Conservation (phyloP, 2,113 vertebrate species). For the Tylochromis polylepis region DNA sequence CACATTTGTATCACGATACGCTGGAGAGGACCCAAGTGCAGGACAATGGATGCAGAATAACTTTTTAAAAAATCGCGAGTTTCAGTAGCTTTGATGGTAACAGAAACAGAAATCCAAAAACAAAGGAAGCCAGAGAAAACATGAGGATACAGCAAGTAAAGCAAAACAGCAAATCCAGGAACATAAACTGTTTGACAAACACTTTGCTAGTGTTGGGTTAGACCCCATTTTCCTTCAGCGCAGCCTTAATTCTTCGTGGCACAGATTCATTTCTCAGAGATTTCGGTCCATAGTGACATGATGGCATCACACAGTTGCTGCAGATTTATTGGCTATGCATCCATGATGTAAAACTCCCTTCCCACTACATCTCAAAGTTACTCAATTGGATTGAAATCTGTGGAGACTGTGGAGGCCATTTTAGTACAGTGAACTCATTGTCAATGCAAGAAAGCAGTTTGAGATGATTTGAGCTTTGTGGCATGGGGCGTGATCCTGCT, state of each 20-base stretch:
- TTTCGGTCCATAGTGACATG: not conserved
- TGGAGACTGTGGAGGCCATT: not conserved
- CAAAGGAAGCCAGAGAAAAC: not conserved
- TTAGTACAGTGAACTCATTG: not conserved
- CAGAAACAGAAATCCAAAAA: not conserved
- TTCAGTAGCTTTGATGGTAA: not conserved
- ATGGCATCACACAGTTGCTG: not conserved
- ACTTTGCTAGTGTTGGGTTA: not conserved
- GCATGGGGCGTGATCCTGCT: not conserved
- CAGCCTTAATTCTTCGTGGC: not conserved
- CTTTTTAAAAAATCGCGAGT: not conserved
- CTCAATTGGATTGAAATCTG: not conserved
- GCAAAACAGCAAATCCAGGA: not conserved
- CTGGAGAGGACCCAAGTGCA: not conserved
- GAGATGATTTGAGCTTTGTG: not conserved
- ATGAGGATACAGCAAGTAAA: not conserved
- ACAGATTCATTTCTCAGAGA: not conserved
- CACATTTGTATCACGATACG: not conserved
- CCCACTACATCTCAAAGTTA: not conserved
- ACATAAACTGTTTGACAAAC: not conserved
- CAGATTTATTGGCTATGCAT: not conserved
- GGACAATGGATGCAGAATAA: not conserved
- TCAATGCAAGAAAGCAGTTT: not conserved
- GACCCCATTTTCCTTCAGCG: not conserved
- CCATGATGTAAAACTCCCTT: not conserved